Evolutionary conservation across 2,888 invertebrate genomes (phyloP), one percentile per base, ranked within the genome.

Genomic region (Nebria brevicollis): DNA sequence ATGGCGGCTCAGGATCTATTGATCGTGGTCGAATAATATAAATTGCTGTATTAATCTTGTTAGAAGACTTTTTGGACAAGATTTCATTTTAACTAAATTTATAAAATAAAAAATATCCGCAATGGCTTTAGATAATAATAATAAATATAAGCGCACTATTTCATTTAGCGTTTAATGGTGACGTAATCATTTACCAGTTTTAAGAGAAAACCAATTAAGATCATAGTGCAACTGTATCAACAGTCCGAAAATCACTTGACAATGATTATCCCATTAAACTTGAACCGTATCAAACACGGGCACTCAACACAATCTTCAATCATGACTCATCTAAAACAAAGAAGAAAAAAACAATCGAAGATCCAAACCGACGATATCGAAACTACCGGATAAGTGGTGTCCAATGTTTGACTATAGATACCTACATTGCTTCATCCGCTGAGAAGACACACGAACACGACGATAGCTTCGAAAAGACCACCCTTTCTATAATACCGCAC

Each of bases 11-110:
- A 66, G 42, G 25, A 66, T 77, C 77, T 65, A 66, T 75, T 65
- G 65, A 65, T 66, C 75, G 75, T 66, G 75, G n/a, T 75, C 65
- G 75, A 75, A 66, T 75, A 66, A 75, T 75, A 75, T 64, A 25
- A 20, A 75, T 25, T 54, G 54, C 54, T 54, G 54, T 13, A 54
- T 54, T 54, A 54, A 8, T 54, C 54, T 54, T 8, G 54, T 54
- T 34, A 34, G 34, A 34, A 5, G 34, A 0, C 2, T 5, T 34
- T 34, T 34, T 34, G 34, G 5, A 34, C 34, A 34, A 34, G 0
- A 34, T 34, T 34, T 34, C 0, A 34, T 34, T 34, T 34, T 34
- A 4, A 34, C 34, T 34, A 34, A 34, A 34, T 34, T 34, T 34
- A 34, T 34, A 34, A 2, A 34, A 34, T n/a, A 34, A 20, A 1